Evolutionary conservation across 1,140 invertebrate species (phyloP).

Genomic region (Drosophila obscura): DNA sequence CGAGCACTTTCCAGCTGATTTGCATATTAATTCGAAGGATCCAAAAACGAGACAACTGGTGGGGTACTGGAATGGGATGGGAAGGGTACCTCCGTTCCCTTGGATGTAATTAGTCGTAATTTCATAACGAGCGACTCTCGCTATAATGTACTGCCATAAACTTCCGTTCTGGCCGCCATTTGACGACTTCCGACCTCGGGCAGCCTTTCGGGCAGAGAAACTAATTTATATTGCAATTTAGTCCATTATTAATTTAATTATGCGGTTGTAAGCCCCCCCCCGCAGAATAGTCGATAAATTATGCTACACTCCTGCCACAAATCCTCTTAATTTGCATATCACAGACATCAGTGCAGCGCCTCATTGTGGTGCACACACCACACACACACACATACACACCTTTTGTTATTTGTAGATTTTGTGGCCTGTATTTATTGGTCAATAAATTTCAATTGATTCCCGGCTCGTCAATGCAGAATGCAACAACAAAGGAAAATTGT

Average conservation of each 20-base stretch:
- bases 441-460: slow-evolving; percentile 62
- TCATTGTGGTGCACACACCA: slow-evolving; percentile 6
- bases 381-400: background rate
- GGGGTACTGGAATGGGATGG: background rate
- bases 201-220: background rate
- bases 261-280: slow-evolving; percentile 34
- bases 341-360: slow-evolving; percentile 36
- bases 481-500: slow-evolving; percentile 23
- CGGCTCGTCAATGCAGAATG: slow-evolving; percentile 13
- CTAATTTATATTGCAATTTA: slow-evolving; percentile 62
- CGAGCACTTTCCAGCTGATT: slow-evolving; percentile 42
- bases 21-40: slow-evolving; percentile 45
- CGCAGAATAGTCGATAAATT: slow-evolving; percentile 53
- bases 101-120: slow-evolving; percentile 36
- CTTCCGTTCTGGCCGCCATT: slow-evolving; percentile 32
- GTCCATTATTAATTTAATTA: slow-evolving; percentile 64
- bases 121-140: slow-evolving; percentile 9
- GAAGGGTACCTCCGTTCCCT: background rate
- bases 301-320: slow-evolving; percentile 23
- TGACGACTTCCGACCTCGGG: slow-evolving; percentile 39
- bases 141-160: slow-evolving; percentile 3
- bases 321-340: slow-evolving; percentile 53
- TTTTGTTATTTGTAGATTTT: slow-evolving; percentile 22
- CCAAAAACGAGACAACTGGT: background rate
- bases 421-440: slow-evolving; percentile 42